Evolutionary conservation across 2,888 invertebrate genomes (phyloP).

Genomic region (Andrena fulva): DNA sequence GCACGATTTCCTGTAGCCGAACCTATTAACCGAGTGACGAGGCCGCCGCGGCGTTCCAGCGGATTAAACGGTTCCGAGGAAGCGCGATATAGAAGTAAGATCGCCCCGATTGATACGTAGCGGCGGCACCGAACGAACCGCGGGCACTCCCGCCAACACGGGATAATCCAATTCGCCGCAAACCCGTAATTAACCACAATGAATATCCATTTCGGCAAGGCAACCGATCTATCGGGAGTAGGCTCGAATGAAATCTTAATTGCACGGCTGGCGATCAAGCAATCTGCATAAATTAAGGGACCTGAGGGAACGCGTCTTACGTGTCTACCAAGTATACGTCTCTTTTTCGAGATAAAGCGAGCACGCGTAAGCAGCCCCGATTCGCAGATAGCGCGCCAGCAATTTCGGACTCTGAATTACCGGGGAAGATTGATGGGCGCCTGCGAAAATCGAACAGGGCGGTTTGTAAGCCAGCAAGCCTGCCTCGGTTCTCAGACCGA

Average conservation of each 20-base stretch:
- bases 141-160: conserved; percentile 11
- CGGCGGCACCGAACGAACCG: conserved; percentile 13
- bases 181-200: conserved; percentile 76
- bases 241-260: conserved; percentile 79
- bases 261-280: conserved; percentile 71
- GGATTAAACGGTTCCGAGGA: conserved; percentile 50
- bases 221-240: conserved; percentile 69
- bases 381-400: conserved; percentile 18
- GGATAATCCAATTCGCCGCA: conserved; percentile 63
- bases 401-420: conserved; percentile 19
- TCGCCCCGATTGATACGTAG: conserved; percentile 50
- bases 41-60: conserved; percentile 34
- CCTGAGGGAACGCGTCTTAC: conserved; percentile 36
- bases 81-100: conserved; percentile 56
- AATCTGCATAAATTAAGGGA: conserved; percentile 77
- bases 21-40: conserved; percentile 37
- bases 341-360: conserved; percentile 44
- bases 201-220: conserved; percentile 72
- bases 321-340: conserved; percentile 47
- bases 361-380: neutral
- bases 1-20: conserved; percentile 29
- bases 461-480: neutral
- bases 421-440: conserved; percentile 9
- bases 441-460: conserved; percentile 18
- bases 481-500: neutral